Percentiles rank a stretch among this genome's conserved stretches.
phyloP scores from a whole-genome alignment of 2,113 vertebrate genomes.

The Pristiophorus japonicus region DNA sequence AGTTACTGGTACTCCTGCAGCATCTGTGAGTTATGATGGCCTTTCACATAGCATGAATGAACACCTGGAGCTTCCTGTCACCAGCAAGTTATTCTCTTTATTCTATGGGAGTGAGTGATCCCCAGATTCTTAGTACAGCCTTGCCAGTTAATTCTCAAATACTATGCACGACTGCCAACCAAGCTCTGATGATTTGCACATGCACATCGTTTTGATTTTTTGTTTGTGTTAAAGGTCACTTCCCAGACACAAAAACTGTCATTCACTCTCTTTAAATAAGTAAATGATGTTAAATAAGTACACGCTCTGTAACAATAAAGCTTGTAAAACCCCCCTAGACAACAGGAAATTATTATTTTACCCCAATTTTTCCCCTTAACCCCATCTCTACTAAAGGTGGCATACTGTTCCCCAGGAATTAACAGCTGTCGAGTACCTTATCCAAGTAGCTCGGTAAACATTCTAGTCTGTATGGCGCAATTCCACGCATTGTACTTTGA shows the following conservation, averaged over 20 bases:
- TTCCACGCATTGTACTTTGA: not conserved
- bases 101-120: not conserved
- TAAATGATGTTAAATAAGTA: not conserved
- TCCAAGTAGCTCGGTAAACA: not conserved
- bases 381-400: no score
- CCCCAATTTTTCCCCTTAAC: not conserved
- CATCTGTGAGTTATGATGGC: constrained; percentile 6
- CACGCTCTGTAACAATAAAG: not conserved
- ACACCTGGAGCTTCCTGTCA: not conserved
- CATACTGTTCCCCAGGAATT: no score
- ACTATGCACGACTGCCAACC: not conserved
- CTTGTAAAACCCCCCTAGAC: not conserved
- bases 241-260: not conserved
- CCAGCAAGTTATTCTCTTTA: not conserved
- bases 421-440: not conserved
- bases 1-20: not conserved
- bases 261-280: not conserved
- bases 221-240: not conserved
- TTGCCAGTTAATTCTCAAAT: not conserved
- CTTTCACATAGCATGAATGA: constrained; percentile 4
- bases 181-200: not conserved
- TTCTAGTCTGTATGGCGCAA: not conserved
- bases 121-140: not conserved
- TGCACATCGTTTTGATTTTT: not conserved
- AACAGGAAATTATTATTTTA: not conserved